Conservation (phyloP, 2,797 vertebrate species). For the Lycodopsis pacificus region DNA sequence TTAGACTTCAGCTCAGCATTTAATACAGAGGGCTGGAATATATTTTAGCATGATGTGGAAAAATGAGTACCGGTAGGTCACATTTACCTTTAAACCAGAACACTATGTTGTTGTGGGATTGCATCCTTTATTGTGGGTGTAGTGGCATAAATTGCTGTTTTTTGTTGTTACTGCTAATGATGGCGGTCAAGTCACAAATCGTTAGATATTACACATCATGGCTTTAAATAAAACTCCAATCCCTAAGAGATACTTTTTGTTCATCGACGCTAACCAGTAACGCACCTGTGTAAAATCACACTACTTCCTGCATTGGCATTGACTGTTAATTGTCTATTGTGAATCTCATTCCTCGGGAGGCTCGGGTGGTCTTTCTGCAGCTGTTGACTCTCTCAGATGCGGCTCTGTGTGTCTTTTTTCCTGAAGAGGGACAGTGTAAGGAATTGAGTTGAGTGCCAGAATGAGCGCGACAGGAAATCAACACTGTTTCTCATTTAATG, state of each 20-base stretch:
- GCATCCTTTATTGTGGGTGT: not conserved
- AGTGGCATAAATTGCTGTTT: not conserved
- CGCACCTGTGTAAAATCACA: not conserved
- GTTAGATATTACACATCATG: not conserved
- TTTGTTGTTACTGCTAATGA: not conserved
- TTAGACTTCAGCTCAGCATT: not conserved
- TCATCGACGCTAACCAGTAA: conserved; percentile 2
- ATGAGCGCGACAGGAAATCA: conserved; percentile 58
- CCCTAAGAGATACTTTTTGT: not conserved
- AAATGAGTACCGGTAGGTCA: not conserved
- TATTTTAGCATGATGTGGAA: not conserved
- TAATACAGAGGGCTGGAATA: not conserved
- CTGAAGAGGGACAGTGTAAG: conserved; percentile 44
- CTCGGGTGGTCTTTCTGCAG: conserved; percentile 19
- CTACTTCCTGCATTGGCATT: conserved; percentile 20
- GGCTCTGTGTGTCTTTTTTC: conserved; percentile 44
- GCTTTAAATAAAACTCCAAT: conserved; percentile 10
- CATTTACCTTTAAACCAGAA: not conserved
- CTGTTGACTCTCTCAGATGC: conserved; percentile 45
- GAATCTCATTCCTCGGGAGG: conserved; percentile 16
- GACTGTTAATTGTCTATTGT: conserved; percentile 22
- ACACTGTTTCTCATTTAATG: conserved; percentile 53
- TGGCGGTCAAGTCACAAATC: not conserved
- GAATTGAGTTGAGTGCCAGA: conserved; percentile 47
- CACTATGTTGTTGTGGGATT: not conserved